Evolutionary conservation across 2,797 vertebrate genomes (phyloP).

Genomic region (Limnodromus scolopaceus): DNA sequence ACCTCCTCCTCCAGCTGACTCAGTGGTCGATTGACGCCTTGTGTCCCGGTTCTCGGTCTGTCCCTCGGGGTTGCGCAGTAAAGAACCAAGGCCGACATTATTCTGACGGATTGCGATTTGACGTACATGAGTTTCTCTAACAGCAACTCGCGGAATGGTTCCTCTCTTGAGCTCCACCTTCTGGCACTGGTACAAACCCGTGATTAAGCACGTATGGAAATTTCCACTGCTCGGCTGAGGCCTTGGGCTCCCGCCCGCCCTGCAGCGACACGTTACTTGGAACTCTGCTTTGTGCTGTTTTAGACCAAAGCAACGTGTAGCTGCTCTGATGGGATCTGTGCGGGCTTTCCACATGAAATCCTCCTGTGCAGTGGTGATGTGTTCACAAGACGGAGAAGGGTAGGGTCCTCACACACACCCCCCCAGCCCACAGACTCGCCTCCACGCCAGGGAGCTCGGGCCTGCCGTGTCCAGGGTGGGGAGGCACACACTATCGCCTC

Average conservation of each 20-base stretch:
- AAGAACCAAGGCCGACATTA: fast-evolving
- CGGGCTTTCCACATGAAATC: fast-evolving
- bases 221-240: constrained; percentile 22
- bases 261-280: fast-evolving
- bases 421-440: too few relatives aligned
- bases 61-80: background rate
- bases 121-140: fast-evolving
- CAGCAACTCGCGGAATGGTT: background rate
- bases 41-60: fast-evolving
- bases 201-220: background rate
- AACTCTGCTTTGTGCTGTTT: fast-evolving
- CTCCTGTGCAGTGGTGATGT: fast-evolving
- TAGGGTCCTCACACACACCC: fast-evolving
- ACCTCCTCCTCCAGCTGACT: background rate
- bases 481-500: too few relatives aligned
- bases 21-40: background rate
- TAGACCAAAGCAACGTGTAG: fast-evolving
- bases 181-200: background rate
- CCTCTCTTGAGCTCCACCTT: background rate
- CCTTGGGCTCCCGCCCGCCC: background rate
- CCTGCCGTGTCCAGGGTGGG: fast-evolving
- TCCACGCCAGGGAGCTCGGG: too few relatives aligned
- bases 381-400: fast-evolving
- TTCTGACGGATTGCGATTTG: fast-evolving
- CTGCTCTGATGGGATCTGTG: fast-evolving